Evolutionary conservation across 2,888 invertebrate genomes (phyloP), one percentile per base, ranked within the genome.

Genomic region (Megamerina dolium): DNA sequence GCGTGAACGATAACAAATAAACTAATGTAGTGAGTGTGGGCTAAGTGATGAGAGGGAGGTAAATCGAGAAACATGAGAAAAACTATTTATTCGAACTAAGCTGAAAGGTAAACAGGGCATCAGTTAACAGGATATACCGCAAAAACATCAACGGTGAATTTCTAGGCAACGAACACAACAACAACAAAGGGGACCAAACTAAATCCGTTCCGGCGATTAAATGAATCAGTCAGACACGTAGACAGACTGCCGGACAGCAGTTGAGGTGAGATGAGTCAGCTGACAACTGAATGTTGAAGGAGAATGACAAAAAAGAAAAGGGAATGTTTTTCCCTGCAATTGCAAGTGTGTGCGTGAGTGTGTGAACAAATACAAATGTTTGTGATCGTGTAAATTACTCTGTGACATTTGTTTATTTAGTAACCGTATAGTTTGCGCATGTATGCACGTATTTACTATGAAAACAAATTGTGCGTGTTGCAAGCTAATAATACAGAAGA

Each of bases 1-100:
- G 59, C 53, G 48, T 45, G 50, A 44, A 39, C 41, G 44, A 55
- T 50, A 54, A 48, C 50, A 49, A 50, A 44, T 21, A 23, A 23
- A 8, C 6, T 8, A 8, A 10, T 23, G 10, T 23, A 8, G 10
- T 23, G 23, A 10, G 8, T 23, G 6, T 6, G 6, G 6, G 23
- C 6, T 23, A 23, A 10, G 8, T 8, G 23, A 6, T 8, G 23
- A 23, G 23, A 23, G 23, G n/a, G n/a, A n/a, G n/a, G n/a, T n/a
- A n/a, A n/a, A n/a, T n/a, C n/a, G n/a, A n/a, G n/a, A n/a, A n/a
- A n/a, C n/a, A n/a, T n/a, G n/a, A n/a, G n/a, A n/a, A n/a, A n/a
- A n/a, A n/a, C n/a, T n/a, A n/a, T n/a, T n/a, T n/a, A n/a, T n/a
- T n/a, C n/a, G n/a, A n/a, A n/a, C n/a, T n/a, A n/a, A n/a, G n/a